phyloP scores from a whole-genome alignment of 2,113 vertebrate species.

The Rhipidura dahli region DNA sequence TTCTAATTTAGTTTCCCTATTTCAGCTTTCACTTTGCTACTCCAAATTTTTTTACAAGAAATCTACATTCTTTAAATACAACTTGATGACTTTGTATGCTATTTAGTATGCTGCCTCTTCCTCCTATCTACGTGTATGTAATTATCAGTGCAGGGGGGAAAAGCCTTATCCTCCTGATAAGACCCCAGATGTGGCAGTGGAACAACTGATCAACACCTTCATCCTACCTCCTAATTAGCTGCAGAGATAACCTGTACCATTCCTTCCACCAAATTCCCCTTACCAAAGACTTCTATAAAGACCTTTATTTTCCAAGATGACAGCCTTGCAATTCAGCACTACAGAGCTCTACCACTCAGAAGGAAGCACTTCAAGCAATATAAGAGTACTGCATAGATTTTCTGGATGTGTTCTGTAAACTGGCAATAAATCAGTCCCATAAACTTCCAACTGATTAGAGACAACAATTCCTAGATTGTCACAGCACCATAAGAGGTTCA shows the following conservation, averaged over 20 bases:
- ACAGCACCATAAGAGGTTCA: neutral
- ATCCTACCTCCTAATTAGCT: neutral
- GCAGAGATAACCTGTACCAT: neutral
- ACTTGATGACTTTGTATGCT: neutral
- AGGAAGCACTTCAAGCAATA: neutral
- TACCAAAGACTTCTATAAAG: neutral
- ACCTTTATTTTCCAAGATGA: neutral
- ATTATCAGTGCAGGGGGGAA: rapidly evolving
- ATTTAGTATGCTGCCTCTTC: neutral
- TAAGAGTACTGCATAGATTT: rapidly evolving
- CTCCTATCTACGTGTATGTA: too few relatives aligned
- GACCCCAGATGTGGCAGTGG: neutral
- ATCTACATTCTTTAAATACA: neutral
- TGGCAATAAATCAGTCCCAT: neutral
- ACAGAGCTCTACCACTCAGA: neutral
- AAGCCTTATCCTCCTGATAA: neutral
- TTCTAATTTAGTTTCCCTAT: neutral
- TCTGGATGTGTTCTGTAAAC: neutral
- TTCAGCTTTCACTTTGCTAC: neutral
- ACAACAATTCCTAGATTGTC: neutral
- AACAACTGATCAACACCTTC: neutral
- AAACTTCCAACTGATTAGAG: neutral
- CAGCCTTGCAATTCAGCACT: neutral
- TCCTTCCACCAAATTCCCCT: neutral
- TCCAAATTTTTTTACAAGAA: neutral